Base-by-base conservation (phyloP, 1,140 invertebrate species). In the Drosophila mayri region DNA sequence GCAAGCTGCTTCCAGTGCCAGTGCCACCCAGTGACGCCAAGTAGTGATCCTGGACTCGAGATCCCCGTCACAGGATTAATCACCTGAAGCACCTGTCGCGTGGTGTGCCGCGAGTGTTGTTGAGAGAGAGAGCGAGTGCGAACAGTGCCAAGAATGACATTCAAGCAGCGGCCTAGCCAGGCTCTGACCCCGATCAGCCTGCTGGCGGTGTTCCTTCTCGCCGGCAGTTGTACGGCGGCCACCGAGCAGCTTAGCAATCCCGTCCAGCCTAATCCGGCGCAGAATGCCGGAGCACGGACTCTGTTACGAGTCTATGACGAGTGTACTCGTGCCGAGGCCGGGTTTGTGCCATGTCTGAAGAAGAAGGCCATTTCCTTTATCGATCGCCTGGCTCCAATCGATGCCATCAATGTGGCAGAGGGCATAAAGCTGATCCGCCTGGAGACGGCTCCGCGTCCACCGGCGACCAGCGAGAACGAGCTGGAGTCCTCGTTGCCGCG, bases 361-460 rank as follows among this genome's bases (percentile, higher is more conserved):
- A 96, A 96, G 91, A 97, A 96, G 83, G 96, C 96, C 0, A 95
- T 97, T 61, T 93, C 95, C 1, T 96, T 96, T 81, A 95, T 97
- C 61, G 96, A 96, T 66, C 93, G 96, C 44, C 93, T 96, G 9
- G 94, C 95, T 1, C 94, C 95, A 57, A 95, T 96, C 90, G 95
- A 96, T 35, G 94, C 94, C 12, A 93, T 97, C 22, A 94, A 94
- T 1, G 90, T 97, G 12, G 93, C 95, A 4, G 95, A 96, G 49
- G 95, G 95, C 43, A 92, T 95, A 8, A 95, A 95, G 73, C 93
- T 96, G 14, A 94, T 96, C 46, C 94, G 95, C 54, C 83, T 94
- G n/a, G 93, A 94, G 18, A 38, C 71, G 88, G 93, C 63, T 72
- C 82, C 58, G 87, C 90, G 40, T 9, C 92, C 84, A 7, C 66